Conservation (phyloP, 1,140 invertebrate species). For the Ruditapes philippinarum region DNA sequence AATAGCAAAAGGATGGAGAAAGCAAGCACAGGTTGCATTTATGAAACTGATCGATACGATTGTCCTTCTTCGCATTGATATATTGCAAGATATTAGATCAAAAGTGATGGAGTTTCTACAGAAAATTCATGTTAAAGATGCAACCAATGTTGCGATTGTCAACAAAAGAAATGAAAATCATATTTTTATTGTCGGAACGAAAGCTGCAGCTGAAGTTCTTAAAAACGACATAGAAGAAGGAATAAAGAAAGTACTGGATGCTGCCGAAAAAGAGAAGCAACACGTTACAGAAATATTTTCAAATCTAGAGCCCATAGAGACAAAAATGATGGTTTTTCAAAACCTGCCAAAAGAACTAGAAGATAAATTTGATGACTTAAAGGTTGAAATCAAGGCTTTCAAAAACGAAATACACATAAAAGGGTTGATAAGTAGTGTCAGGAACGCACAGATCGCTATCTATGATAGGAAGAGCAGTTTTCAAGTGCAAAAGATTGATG, state of each 20-base stretch:
- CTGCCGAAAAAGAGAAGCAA: slow-evolving; percentile 60
- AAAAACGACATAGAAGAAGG: slow-evolving; percentile 11
- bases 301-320: slow-evolving; percentile 1
- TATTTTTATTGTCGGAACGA: slow-evolving; percentile 59
- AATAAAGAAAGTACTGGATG: slow-evolving; percentile 42
- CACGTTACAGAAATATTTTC: slow-evolving; percentile 54
- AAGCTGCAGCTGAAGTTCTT: slow-evolving; percentile 39
- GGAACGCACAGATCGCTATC: background rate
- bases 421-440: slow-evolving; percentile 7
- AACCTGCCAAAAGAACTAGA: slow-evolving; percentile 26
- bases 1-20: slow-evolving; percentile 36
- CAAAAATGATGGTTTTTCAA: slow-evolving; percentile 46
- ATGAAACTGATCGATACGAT: background rate
- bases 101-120: slow-evolving; percentile 32
- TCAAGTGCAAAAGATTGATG: background rate
- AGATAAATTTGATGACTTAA: slow-evolving; percentile 40
- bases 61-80: background rate
- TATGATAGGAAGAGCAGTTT: background rate
- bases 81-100: slow-evolving; percentile 61
- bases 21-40: background rate
- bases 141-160: slow-evolving; percentile 17
- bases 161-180: background rate
- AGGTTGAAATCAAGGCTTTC: slow-evolving; percentile 35
- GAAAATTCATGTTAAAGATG: background rate
- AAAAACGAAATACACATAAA: slow-evolving; percentile 53